phyloP scores from a whole-genome alignment of 2,888 invertebrate species.

The Acronicta aceris region DNA sequence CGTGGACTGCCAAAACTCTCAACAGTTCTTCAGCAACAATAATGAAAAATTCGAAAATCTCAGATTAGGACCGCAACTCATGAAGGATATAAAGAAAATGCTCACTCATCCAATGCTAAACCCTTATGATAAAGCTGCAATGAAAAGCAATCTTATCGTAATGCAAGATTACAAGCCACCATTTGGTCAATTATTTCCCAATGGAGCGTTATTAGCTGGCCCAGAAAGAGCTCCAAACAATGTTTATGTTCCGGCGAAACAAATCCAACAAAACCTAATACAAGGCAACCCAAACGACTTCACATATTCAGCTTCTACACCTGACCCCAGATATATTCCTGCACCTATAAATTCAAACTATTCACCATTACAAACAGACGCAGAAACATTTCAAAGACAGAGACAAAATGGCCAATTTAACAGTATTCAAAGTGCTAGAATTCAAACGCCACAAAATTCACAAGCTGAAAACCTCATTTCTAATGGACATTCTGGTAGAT shows the following conservation, averaged over 20 bases:
- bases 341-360: conserved; percentile 63
- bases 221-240: conserved; percentile 74
- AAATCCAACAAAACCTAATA: conserved; percentile 66
- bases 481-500: conserved; percentile 67
- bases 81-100: conserved; percentile 89
- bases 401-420: conserved; percentile 67
- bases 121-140: conserved; percentile 75
- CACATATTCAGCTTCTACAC: conserved; percentile 75
- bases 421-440: conserved; percentile 56
- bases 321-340: conserved; percentile 76
- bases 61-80: conserved; percentile 86
- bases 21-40: conserved; percentile 75
- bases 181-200: conserved; percentile 77
- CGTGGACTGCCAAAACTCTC: conserved; percentile 88
- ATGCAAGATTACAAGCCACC: conserved; percentile 86
- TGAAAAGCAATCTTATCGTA: conserved; percentile 76
- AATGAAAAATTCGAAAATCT: conserved; percentile 84
- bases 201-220: conserved; percentile 71
- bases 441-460: conserved; percentile 59
- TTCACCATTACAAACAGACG: conserved; percentile 59
- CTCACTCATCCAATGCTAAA: conserved; percentile 85
- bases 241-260: conserved; percentile 75
- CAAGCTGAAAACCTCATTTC: conserved; percentile 58
- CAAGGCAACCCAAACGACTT: conserved; percentile 69
- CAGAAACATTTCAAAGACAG: conserved; percentile 73